Conservation (phyloP, 1,140 invertebrate species). For the Ceratosolen solmsi region DNA sequence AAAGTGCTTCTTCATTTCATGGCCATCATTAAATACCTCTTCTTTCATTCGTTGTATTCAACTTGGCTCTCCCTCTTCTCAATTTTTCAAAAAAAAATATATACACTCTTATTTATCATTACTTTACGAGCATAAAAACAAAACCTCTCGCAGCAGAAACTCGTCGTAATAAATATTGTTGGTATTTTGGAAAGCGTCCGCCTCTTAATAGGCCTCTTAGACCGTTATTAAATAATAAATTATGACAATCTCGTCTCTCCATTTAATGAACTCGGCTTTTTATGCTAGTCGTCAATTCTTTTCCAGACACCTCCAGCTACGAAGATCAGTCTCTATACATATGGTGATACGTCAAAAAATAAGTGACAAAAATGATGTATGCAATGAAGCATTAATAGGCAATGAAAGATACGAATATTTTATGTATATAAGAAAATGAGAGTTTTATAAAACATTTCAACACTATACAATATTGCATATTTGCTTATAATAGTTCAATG, state of each 20-base stretch:
- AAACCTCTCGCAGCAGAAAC: conserved; percentile 47
- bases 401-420: conserved; percentile 33
- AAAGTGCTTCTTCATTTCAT: not conserved
- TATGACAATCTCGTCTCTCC: conserved; percentile 67
- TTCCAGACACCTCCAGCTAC: conserved; percentile 57
- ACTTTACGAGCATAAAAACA: conserved; percentile 28
- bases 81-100: no score
- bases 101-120: conserved; percentile 47
- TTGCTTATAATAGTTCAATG: no score
- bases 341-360: not conserved
- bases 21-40: conserved; percentile 34
- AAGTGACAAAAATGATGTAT: not conserved
- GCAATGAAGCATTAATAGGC: conserved; percentile 38
- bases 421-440: no score
- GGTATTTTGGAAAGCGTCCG: conserved; percentile 64
- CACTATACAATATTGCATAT: no score
- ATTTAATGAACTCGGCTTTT: conserved; percentile 67
- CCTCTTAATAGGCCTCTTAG: conserved; percentile 67
- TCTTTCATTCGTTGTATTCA: not conserved
- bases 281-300: conserved; percentile 63
- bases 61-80: not conserved
- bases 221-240: conserved; percentile 71
- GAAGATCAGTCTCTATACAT: not conserved
- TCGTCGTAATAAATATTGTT: conserved; percentile 66
- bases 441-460: no score